A percentile compares a stretch with the other conserved stretches of the same genome.
Conservation (phyloP, 2,797 vertebrate genomes). For the Sternarchorhynchus goeldii region DNA sequence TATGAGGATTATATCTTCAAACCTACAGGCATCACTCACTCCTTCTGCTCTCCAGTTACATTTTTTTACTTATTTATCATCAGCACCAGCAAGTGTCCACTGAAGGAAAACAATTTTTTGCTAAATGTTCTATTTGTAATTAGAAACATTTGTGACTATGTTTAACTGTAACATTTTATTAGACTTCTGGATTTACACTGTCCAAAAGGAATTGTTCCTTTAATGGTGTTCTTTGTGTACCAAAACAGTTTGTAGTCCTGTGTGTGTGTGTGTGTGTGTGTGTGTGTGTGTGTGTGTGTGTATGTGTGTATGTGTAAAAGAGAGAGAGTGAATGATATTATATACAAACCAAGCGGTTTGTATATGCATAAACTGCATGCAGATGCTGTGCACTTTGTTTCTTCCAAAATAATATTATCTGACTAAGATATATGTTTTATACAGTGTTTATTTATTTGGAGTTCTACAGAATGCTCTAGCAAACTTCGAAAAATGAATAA, state of each 20-base stretch:
- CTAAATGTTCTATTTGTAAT: slow-evolving; percentile 27
- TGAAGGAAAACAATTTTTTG: slow-evolving; percentile 12
- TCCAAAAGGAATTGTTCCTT: not conserved
- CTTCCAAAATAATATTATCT: slow-evolving; percentile 22
- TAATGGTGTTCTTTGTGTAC: slow-evolving; percentile 16
- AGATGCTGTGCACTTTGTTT: slow-evolving; percentile 49
- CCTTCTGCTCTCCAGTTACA: not conserved
- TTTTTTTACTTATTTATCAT: not conserved
- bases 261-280: not conserved
- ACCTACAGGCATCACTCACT: not conserved
- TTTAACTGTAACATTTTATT: not conserved
- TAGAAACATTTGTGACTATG: not conserved
- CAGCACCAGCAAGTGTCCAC: slow-evolving; percentile 11
- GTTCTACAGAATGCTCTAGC: slow-evolving; percentile 46
- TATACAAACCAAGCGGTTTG: not conserved
- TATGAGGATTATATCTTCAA: not conserved
- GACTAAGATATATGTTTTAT: slow-evolving; percentile 26
- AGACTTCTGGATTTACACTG: not conserved
- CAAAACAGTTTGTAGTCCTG: slow-evolving; percentile 24
- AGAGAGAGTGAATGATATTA: not conserved
- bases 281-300: not conserved
- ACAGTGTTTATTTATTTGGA: slow-evolving; percentile 48
- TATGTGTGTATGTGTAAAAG: slow-evolving; percentile 17
- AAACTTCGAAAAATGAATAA: slow-evolving; percentile 48
- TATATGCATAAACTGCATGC: slow-evolving; percentile 50